These are phyloP conservation scores for Salminus brasiliensis DNA, from an alignment of 2,113 vertebrate genomes.

Conservation along the genomic window DNA sequence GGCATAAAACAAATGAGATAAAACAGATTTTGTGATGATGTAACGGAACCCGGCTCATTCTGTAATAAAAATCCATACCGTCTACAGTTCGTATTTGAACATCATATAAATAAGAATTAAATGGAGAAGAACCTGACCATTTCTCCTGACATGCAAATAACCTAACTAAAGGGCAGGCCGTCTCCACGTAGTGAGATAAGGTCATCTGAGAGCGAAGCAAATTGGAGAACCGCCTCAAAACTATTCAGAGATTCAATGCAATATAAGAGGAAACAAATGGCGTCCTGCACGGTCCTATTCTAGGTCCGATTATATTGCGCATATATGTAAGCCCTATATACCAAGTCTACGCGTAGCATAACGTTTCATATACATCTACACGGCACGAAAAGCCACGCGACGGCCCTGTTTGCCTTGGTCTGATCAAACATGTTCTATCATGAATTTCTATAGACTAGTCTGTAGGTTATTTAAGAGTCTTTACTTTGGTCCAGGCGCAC, in stretches of 20 bases:
- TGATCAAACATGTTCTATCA: conserved; percentile 78
- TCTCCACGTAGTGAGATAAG: conserved; percentile 36
- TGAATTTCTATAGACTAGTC: conserved; percentile 83
- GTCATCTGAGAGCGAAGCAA: conserved; percentile 72
- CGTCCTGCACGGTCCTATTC: conserved; percentile 42
- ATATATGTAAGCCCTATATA: no score
- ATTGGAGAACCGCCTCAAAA: conserved; percentile 76
- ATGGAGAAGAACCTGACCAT: no score
- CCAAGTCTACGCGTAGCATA: neutral
- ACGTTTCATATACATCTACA: conserved; percentile 52
- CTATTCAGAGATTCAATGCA: conserved; percentile 65
- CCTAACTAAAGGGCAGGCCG: conserved; percentile 7
- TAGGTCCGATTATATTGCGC: conserved; percentile 10
- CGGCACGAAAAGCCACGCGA: conserved; percentile 72
- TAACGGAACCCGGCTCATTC: no score
- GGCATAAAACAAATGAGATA: no score
- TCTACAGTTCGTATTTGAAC: no score
- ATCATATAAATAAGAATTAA: no score
- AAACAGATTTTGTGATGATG: no score
- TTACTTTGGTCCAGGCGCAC: conserved; percentile 73
- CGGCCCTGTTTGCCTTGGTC: conserved; percentile 63
- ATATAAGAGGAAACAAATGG: conserved; percentile 62
- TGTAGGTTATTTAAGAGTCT: conserved; percentile 78
- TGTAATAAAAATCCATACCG: no score
- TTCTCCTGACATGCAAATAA: conserved; percentile 8